phyloP scores from a whole-genome alignment of 2,113 vertebrate genomes.

The Brienomyrus longianalis region DNA sequence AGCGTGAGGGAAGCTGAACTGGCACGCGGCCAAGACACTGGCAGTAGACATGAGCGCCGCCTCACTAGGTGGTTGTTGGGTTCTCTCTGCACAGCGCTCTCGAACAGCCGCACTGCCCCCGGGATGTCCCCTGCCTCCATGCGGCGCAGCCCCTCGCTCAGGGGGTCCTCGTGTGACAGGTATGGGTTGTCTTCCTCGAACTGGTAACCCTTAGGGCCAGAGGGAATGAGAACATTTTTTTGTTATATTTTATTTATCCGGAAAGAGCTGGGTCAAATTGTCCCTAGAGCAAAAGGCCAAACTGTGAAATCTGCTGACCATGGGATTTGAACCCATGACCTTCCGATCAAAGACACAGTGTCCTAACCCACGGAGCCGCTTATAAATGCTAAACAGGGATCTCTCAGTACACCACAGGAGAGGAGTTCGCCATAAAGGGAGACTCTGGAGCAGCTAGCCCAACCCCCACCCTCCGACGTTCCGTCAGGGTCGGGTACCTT shows the following conservation, averaged over 20 bases:
- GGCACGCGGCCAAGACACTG: too few species aligned
- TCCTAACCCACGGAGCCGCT: not conserved
- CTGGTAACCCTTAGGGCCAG: conserved; percentile 75
- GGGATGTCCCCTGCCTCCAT: conserved; percentile 89
- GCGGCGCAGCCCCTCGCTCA: conserved; percentile 79
- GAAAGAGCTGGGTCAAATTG: not conserved
- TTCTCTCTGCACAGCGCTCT: conserved; percentile 85
- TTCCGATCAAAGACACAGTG: not conserved
- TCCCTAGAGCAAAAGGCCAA: not conserved
- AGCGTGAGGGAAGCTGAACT: not conserved
- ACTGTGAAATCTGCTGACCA: not conserved
- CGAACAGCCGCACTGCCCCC: conserved; percentile 86
- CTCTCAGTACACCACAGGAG: not conserved
- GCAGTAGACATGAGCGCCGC: not conserved
- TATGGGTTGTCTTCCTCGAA: conserved; percentile 97
- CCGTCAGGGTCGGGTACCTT: conserved; percentile 63
- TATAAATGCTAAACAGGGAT: not conserved
- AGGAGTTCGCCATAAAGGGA: not conserved
- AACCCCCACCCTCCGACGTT: not conserved
- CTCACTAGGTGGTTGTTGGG: conserved; percentile 90
- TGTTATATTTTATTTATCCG: not conserved
- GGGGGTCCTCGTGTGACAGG: conserved; percentile 77
- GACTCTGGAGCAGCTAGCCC: not conserved
- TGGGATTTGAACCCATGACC: not conserved
- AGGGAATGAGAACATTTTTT: not conserved